Percentiles rank a stretch among this genome's conserved stretches.
These are phyloP conservation scores for Sebastes minor DNA, from an alignment of 2,797 vertebrate species.

Conservation along the genomic window DNA sequence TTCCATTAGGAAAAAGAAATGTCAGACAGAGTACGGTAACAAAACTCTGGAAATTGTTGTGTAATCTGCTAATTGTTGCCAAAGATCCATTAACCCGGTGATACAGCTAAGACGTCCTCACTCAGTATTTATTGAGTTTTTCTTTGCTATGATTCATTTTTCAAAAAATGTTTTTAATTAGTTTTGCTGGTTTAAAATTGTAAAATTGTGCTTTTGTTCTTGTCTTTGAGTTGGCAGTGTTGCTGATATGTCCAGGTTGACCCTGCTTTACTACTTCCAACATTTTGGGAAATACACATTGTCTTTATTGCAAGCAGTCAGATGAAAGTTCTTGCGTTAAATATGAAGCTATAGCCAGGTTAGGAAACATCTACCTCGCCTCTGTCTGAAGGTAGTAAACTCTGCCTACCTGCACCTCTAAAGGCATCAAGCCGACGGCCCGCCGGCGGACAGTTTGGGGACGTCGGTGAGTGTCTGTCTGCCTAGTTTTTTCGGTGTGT, in stretches of 20 bases:
- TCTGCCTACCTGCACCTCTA: too few species aligned
- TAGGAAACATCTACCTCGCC: background rate
- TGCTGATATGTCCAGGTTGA: background rate
- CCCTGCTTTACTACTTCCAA: background rate
- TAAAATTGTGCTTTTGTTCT: background rate
- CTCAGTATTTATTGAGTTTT: background rate
- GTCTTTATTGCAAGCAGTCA: background rate
- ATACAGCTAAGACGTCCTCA: background rate
- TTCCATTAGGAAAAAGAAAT: conserved; percentile 22
- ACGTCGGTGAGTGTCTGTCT: too few species aligned
- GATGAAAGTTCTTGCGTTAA: background rate
- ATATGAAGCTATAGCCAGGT: background rate
- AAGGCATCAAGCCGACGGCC: too few species aligned
- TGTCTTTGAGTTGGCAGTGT: background rate
- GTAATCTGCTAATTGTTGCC: conserved; percentile 1
- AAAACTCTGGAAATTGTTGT: conserved; percentile 1
- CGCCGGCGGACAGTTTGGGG: too few species aligned
- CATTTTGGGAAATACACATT: background rate
- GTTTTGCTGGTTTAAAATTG: background rate
- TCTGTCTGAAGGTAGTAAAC: too few species aligned
- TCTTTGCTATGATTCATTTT: background rate
- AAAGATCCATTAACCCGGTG: background rate
- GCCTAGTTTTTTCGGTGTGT: too few species aligned
- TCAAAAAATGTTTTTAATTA: background rate
- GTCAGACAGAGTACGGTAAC: background rate